phyloP scores from a whole-genome alignment of 2,113 vertebrate genomes.

The Emydocephalus ijimae region DNA sequence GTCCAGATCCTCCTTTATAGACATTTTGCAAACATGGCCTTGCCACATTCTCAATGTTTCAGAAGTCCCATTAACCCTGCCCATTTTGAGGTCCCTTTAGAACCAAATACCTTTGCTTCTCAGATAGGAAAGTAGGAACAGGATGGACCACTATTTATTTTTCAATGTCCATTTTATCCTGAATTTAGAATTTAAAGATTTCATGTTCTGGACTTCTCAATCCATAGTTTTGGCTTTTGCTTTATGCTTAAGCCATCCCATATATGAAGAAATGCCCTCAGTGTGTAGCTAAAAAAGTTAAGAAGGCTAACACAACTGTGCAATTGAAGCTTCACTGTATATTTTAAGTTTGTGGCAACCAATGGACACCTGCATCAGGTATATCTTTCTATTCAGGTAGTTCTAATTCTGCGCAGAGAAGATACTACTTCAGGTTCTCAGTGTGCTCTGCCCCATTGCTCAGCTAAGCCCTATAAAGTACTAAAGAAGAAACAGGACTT shows the following conservation, averaged over 20 bases:
- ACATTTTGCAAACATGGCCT: neutral
- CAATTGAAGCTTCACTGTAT: neutral
- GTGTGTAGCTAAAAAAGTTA: neutral
- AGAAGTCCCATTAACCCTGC: neutral
- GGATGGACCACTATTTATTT: neutral
- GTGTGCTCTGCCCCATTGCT: neutral
- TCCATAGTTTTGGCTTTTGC: neutral
- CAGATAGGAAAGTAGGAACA: neutral
- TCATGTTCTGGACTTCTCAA: neutral
- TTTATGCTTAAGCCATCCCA: neutral
- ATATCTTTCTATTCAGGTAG: neutral
- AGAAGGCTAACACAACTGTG: neutral
- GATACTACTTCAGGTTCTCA: neutral
- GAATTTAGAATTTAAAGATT: neutral
- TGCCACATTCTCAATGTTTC: neutral
- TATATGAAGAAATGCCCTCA: neutral
- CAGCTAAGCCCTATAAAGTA: neutral
- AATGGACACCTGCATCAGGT: neutral
- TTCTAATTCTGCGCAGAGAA: neutral
- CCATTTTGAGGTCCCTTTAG: neutral
- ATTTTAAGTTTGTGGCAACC: neutral
- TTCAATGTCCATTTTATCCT: neutral
- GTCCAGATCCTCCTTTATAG: neutral
- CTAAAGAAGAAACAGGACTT: neutral
- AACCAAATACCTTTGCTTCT: neutral